Conservation (phyloP, 2,888 invertebrate species). For the Cryptus armator region DNA sequence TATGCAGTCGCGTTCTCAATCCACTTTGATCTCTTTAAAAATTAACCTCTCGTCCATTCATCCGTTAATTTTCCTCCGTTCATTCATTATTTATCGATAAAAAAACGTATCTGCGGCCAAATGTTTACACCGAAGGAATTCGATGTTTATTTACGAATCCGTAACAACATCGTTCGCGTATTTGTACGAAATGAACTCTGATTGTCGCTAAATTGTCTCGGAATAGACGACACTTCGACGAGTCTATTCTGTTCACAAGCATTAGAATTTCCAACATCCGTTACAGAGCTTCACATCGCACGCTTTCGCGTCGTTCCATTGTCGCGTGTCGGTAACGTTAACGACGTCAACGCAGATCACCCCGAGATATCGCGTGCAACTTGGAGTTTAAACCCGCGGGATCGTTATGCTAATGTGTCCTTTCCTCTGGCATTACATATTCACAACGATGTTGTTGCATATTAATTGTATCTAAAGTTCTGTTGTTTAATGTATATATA, state of each 20-base stretch:
- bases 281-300: constrained; percentile 1
- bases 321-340: constrained; percentile 27
- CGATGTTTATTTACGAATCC: no score
- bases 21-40: no score
- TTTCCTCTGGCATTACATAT: constrained; percentile 71
- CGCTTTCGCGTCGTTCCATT: neutral
- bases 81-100: no score
- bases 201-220: neutral
- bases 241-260: neutral
- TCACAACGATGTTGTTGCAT: constrained; percentile 61
- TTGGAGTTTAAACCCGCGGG: constrained; percentile 62
- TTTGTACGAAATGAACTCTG: neutral
- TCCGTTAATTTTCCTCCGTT: no score
- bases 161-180: neutral
- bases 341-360: constrained; percentile 28
- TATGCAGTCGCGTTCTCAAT: neutral
- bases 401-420: constrained; percentile 75
- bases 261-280: neutral
- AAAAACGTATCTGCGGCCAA: no score
- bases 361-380: constrained; percentile 72
- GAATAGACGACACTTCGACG: neutral
- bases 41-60: no score
- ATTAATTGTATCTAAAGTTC: constrained; percentile 60
- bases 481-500: neutral
- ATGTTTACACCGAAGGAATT: no score